phyloP scores from a whole-genome alignment of 2,113 vertebrate genomes.

The Oryzias celebensis region DNA sequence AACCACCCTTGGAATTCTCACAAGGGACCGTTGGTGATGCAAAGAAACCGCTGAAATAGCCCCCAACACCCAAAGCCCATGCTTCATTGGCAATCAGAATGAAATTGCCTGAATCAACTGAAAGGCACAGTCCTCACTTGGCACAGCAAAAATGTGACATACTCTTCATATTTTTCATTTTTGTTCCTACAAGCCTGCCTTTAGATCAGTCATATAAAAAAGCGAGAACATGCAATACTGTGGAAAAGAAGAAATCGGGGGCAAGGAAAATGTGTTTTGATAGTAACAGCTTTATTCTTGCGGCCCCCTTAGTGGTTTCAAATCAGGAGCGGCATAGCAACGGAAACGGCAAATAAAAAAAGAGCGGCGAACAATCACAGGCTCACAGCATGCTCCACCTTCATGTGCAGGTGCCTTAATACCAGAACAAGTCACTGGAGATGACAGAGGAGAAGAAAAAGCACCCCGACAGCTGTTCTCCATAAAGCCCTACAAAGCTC shows the following conservation, averaged over 20 bases:
- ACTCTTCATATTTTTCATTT: constrained; percentile 33
- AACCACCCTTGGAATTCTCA: constrained; percentile 64
- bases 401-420: constrained; percentile 67
- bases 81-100: constrained; percentile 68
- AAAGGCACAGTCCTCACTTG: constrained; percentile 53
- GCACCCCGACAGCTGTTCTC: constrained; percentile 65
- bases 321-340: constrained; percentile 46
- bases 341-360: constrained; percentile 22
- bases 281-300: constrained; percentile 21
- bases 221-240: constrained; percentile 23
- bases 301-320: constrained; percentile 28
- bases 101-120: constrained; percentile 62
- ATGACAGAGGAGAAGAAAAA: constrained; percentile 44
- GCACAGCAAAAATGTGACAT: constrained; percentile 40
- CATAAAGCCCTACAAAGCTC: constrained; percentile 68
- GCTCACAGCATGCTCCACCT: constrained; percentile 41
- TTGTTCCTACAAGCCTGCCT: constrained; percentile 33
- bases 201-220: constrained; percentile 40
- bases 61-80: constrained; percentile 40
- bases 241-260: constrained; percentile 17
- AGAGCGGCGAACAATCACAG: constrained; percentile 41
- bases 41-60: constrained; percentile 30
- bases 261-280: constrained; percentile 18
- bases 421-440: constrained; percentile 61
- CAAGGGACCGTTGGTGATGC: constrained; percentile 44